A percentile compares a stretch with the other conserved stretches of the same genome.
phyloP scores from a whole-genome alignment of 1,140 invertebrate species.

The Thalassaphorura encarpata region DNA sequence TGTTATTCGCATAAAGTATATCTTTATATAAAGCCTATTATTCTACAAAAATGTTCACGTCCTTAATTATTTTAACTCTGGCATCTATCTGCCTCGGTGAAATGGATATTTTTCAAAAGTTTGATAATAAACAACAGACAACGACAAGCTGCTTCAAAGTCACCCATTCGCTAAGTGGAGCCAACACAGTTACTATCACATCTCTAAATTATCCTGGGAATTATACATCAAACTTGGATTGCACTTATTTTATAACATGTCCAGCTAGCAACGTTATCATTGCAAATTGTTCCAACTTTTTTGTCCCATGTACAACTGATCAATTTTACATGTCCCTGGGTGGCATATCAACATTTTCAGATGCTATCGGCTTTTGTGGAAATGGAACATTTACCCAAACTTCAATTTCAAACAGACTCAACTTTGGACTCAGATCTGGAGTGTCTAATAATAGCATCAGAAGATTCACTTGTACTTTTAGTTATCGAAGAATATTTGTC shows the following conservation, averaged over 20 bases:
- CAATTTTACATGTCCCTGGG: slow-evolving; percentile 1
- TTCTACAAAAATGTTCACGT: too few species aligned
- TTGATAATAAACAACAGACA: too few species aligned
- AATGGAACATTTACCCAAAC: not conserved
- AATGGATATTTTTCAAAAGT: too few species aligned
- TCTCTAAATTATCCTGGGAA: slow-evolving; percentile 11
- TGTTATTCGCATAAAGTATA: too few species aligned
- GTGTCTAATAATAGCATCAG: not conserved
- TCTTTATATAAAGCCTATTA: too few species aligned
- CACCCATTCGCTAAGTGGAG: too few species aligned
- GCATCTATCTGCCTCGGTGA: too few species aligned
- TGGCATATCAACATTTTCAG: slow-evolving; percentile 10
- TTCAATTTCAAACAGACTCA: slow-evolving; percentile 7
- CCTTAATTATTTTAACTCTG: too few species aligned
- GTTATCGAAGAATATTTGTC: too few species aligned
- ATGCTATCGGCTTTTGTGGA: slow-evolving; percentile 7
- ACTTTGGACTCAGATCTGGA: slow-evolving; percentile 6
- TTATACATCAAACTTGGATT: slow-evolving; percentile 9
- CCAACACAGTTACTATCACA: not conserved
- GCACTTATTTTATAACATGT: slow-evolving; percentile 4
- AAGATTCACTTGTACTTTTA: too few species aligned
- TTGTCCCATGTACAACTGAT: slow-evolving; percentile 19
- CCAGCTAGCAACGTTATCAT: slow-evolving; percentile 10
- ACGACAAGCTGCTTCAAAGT: too few species aligned
- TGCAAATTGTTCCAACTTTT: slow-evolving; percentile 16